phyloP scores from a whole-genome alignment of 2,113 vertebrate genomes.

The cattle (Bos taurus) region ARS-UCD2.0 NC_037339.1:77026501-77027000 shows the following conservation, averaged over 20 bases:
- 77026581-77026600: background rate
- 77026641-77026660: background rate
- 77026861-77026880: background rate
- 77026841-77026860: background rate
- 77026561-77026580: background rate
- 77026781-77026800: background rate
- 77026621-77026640: background rate
- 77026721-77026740: background rate
- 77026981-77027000: too few relatives aligned
- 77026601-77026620: background rate
- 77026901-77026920: background rate
- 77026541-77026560: background rate
- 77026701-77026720: background rate
- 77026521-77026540: background rate
- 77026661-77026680: background rate
- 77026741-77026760: background rate
- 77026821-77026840: background rate
- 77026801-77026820: background rate
- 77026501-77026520: background rate
- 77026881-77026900: background rate
- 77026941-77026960: background rate
- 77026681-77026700: background rate
- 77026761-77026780: background rate
- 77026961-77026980: background rate
- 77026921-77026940: background rate